phyloP scores from a whole-genome alignment of 2,888 invertebrate species.

The Apamea crenata region DNA sequence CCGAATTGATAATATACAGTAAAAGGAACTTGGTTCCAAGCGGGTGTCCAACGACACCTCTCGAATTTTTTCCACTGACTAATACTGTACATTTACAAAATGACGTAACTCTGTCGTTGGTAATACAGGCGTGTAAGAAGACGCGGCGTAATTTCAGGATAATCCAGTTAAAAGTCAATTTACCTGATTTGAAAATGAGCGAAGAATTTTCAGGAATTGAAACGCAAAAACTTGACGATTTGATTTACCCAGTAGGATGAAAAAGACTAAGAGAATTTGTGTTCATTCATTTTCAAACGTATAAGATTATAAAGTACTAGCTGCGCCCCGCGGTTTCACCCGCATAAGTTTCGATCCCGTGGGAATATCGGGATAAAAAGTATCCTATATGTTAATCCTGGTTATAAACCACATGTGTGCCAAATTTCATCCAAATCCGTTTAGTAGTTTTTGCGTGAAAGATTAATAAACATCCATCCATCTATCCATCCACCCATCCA shows the following conservation, averaged over 20 bases:
- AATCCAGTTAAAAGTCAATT: conserved; percentile 41
- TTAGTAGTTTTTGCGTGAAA: too few species aligned
- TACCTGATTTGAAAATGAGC: conserved; percentile 45
- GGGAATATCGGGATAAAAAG: too few species aligned
- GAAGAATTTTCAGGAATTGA: conserved; percentile 46
- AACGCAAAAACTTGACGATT: conserved; percentile 11
- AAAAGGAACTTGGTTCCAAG: neutral
- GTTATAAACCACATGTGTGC: too few species aligned
- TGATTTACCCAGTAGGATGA: neutral
- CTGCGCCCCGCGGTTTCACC: too few species aligned
- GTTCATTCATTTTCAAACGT: neutral
- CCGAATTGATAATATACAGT: neutral
- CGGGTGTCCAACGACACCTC: neutral
- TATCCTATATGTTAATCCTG: too few species aligned
- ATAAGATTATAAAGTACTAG: neutral
- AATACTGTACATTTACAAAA: conserved; percentile 3
- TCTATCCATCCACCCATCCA: too few species aligned
- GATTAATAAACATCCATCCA: too few species aligned
- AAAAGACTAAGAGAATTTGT: neutral
- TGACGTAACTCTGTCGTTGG: conserved; percentile 26
- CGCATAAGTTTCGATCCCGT: too few species aligned
- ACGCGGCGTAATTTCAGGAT: conserved; percentile 38
- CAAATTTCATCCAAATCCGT: too few species aligned
- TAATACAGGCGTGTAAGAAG: neutral
- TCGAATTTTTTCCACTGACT: conserved; percentile 4